These are phyloP conservation scores for Hypocryptadius cinnamomeus DNA, from an alignment of 2,113 vertebrate genomes.

Conservation along the genomic window DNA sequence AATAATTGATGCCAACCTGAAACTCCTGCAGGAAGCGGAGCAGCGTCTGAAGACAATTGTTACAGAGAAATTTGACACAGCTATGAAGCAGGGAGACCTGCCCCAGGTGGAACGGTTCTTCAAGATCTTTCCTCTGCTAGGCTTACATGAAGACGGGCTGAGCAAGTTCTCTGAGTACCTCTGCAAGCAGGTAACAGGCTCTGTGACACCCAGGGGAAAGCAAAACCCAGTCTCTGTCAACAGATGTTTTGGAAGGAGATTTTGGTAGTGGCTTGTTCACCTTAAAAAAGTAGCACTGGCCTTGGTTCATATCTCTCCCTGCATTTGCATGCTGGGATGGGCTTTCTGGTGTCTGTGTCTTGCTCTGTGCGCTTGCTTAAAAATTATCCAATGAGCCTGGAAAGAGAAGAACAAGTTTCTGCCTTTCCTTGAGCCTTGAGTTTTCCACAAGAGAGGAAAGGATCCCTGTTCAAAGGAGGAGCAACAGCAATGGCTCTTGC, in stretches of 20 bases:
- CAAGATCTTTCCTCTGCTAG: constrained; percentile 95
- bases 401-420: background rate
- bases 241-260: background rate
- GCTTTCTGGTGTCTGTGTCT: background rate
- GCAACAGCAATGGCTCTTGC: background rate
- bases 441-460: background rate
- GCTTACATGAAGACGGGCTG: constrained; percentile 93
- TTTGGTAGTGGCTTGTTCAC: background rate
- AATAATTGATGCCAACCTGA: constrained; percentile 89
- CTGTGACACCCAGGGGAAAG: background rate
- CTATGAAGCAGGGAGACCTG: constrained; percentile 85
- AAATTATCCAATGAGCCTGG: background rate
- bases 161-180: constrained; percentile 93
- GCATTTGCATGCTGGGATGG: background rate
- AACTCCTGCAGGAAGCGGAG: constrained; percentile 90
- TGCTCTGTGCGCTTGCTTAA: background rate
- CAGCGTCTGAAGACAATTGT: constrained; percentile 89
- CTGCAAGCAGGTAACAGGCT: constrained; percentile 83
- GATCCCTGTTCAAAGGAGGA: background rate
- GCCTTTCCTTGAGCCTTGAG: background rate
- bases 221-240: background rate
- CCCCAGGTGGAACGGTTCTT: constrained; percentile 96
- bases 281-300: background rate
- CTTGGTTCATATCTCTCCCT: background rate
- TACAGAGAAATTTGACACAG: constrained; percentile 84